phyloP scores from a whole-genome alignment of 2,888 invertebrate species.

The Bruchidius siliquastri region DNA sequence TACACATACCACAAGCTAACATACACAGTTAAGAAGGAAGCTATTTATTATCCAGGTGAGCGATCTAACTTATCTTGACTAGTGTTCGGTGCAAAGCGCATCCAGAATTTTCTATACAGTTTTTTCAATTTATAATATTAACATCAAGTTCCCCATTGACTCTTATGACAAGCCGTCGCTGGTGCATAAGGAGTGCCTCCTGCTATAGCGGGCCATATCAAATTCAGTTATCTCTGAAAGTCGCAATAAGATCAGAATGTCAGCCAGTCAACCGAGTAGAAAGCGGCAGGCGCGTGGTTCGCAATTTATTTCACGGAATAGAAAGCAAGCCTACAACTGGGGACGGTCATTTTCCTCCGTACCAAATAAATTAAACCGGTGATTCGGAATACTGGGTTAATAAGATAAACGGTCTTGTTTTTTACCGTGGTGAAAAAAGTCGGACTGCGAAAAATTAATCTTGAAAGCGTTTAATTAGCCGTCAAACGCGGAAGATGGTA shows the following conservation, averaged over 20 bases:
- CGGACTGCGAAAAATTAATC: background rate
- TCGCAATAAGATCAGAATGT: background rate
- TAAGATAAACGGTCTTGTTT: background rate
- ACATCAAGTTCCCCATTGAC: no score
- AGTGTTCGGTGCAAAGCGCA: no score
- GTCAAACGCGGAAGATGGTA: background rate
- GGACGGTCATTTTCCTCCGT: background rate
- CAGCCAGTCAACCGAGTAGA: background rate
- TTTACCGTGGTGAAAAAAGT: background rate
- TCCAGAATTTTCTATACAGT: no score
- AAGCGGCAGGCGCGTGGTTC: background rate
- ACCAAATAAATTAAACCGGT: background rate
- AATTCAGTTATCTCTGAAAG: background rate
- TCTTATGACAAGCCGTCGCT: no score
- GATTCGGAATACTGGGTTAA: background rate
- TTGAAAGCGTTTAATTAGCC: background rate
- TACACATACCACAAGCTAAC: conserved; percentile 60
- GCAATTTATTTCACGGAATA: background rate
- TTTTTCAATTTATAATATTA: no score
- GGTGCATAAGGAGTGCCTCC: background rate
- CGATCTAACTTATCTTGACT: no score
- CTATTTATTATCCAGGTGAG: conserved; percentile 56
- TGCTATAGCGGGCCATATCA: background rate
- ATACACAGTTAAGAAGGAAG: conserved; percentile 57
- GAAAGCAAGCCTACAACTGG: background rate